Evolutionary conservation across 2,113 vertebrate genomes (phyloP).

Genomic region (Hystrix cristata): DNA sequence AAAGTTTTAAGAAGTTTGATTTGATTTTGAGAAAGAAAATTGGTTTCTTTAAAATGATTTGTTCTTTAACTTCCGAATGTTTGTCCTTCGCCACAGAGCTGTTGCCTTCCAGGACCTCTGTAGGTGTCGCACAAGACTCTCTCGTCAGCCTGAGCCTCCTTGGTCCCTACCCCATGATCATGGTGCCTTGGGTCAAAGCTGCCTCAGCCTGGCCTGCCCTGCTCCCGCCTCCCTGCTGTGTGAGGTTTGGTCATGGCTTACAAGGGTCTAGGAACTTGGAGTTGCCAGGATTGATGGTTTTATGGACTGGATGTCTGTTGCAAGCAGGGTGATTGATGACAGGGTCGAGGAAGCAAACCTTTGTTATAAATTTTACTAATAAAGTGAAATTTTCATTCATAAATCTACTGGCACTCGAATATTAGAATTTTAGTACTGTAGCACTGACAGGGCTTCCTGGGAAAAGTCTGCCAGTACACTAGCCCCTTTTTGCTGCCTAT

Average conservation of each 20-base stretch:
- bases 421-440: slow-evolving; percentile 5
- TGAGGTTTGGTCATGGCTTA: background rate
- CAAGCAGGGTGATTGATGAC: background rate
- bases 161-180: background rate
- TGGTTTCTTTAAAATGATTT: background rate
- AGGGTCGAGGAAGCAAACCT: slow-evolving; percentile 53
- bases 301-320: background rate
- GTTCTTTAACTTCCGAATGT: background rate
- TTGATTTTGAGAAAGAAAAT: slow-evolving; percentile 10
- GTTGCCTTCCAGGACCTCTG: background rate
- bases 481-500: slow-evolving; percentile 70
- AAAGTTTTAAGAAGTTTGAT: slow-evolving; percentile 41
- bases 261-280: background rate
- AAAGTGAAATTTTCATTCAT: slow-evolving; percentile 14
- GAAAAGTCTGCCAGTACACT: background rate
- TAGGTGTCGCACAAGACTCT: background rate
- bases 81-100: background rate
- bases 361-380: slow-evolving; percentile 49
- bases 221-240: background rate
- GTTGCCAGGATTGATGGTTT: background rate
- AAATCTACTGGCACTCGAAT: background rate
- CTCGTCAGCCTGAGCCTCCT: background rate
- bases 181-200: slow-evolving; percentile 75
- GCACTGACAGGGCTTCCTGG: slow-evolving; percentile 48
- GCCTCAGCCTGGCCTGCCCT: slow-evolving; percentile 43